Evolutionary conservation across 1,140 invertebrate genomes (phyloP), one percentile per base, ranked within the genome.

Genomic region (Saccostrea glomerata): DNA sequence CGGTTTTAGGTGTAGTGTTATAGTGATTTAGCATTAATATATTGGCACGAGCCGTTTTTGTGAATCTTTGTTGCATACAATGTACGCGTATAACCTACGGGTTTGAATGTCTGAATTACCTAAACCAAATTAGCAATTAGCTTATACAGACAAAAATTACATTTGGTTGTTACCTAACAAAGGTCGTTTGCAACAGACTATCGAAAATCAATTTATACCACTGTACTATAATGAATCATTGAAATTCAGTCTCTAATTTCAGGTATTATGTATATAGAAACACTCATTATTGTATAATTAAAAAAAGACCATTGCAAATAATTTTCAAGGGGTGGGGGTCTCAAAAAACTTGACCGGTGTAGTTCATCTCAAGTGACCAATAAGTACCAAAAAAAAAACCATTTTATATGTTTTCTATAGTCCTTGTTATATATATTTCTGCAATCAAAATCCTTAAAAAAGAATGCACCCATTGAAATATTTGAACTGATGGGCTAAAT

Each of bases 61-160:
- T 77, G 30, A 40, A 77, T 77, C 15, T 36, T 15, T 36, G 30
- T 30, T 77, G 25, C 30, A 30, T 13, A 30, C 23, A 30, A n/a
- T 63, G 15, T 63, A 20, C 17, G 58, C 11, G 25, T 77, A 77
- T 77, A 77, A 12, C 25, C 70, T 13, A 77, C 12, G 25, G 70
- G 70, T 30, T 30, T 36, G 12, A 4, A 77, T 77, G 70, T 77
- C 15, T 20, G 25, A 77, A 77, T 77, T 77, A 77, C 70, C 11
- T 77, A 30, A 30, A 66, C 13, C 70, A 77, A 63, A 77, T 77
- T 77, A 77, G 30, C 70, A 77, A 77, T 77, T 77, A 77, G 70
- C 70, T 77, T 77, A 77, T 25, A 36, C 13, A 40, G 17, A 63
- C 15, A 15, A 77, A 30, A 77, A 30, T 15, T 30, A 77, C 70